Base-by-base conservation (phyloP, 1,140 invertebrate genomes). In the Rhopalosiphum padi region DNA sequence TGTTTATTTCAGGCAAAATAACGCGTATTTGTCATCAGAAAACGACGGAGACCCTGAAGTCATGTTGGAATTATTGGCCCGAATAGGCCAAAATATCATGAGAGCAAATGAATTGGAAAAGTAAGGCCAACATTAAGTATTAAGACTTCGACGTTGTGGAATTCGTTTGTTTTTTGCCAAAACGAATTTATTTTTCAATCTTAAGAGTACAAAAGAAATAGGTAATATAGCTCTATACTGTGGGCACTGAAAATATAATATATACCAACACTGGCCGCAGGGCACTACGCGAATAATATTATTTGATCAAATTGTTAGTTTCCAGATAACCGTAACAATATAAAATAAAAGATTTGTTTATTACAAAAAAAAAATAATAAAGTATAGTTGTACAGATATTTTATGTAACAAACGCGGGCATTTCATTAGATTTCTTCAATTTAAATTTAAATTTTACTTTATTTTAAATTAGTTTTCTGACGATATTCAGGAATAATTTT, bases 61-160 rank as follows among this genome's bases (percentile, higher is more conserved):
- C n/a, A 95, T 96, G 93, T 95, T 97, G 94, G 96, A 96, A 94
- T 95, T 96, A 94, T 95, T 97, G 94, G 96, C 96, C 25, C 95
- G 96, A 93, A 95, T 97, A 94, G 96, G 96, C 91, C 96, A 96
- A 94, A 96, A 96, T 93, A 96, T 96, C 93, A 95, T 96, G 93
- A 95, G 95, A 94, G 96, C 96, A 91, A 95, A 95, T 93, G 96
- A 96, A 91, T 94, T 96, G 91, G 96, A 96, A 95, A 96, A 96
- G 96, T 96, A 94, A 96, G 96, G 37, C 25, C 30, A 35, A 55
- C 18, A 37, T 90, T 90, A 41, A 55, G 11, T 48, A 87, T 87
- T 87, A 48, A 48, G 25, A 30, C 46, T 23, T 87, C 30, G 15
- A 43, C 15, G 7, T n/a, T 48, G 35, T 37, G n/a, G 5, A 87